These are phyloP conservation scores for Triplophysa siluroides DNA, from an alignment of 2,113 vertebrate species.

Conservation along the genomic window DNA sequence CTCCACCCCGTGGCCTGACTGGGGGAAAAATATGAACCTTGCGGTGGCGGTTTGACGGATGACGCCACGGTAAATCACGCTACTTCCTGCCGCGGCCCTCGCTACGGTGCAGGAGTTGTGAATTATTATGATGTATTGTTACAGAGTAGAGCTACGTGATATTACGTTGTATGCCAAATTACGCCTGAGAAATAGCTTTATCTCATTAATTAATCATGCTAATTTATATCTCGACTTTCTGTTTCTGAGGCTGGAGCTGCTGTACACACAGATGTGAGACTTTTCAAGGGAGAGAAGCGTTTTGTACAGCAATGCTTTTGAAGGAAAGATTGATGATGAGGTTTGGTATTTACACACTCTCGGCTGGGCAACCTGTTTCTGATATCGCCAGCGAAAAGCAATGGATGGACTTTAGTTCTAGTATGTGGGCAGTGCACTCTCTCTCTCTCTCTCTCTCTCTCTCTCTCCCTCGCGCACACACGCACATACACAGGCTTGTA, in stretches of 20 bases:
- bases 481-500: background rate
- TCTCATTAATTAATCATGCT: slow-evolving; percentile 59
- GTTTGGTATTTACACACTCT: slow-evolving; percentile 49
- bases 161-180: slow-evolving; percentile 60
- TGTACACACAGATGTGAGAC: slow-evolving; percentile 49
- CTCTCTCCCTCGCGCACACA: no score
- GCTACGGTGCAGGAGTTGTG: slow-evolving; percentile 48
- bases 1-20: slow-evolving; percentile 33
- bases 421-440: slow-evolving; percentile 15
- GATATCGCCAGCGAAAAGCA: slow-evolving; percentile 37
- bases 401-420: slow-evolving; percentile 33
- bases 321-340: slow-evolving; percentile 45
- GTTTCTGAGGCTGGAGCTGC: slow-evolving; percentile 49
- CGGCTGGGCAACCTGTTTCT: slow-evolving; percentile 45
- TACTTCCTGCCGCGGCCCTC: slow-evolving; percentile 53
- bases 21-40: slow-evolving; percentile 47
- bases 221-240: slow-evolving; percentile 53
- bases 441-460: background rate
- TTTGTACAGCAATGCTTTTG: slow-evolving; percentile 35
- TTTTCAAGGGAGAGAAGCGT: slow-evolving; percentile 31
- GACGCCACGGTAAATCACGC: slow-evolving; percentile 56
- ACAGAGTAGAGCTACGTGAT: slow-evolving; percentile 55
- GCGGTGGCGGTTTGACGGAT: slow-evolving; percentile 52
- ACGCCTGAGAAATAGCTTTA: slow-evolving; percentile 56
- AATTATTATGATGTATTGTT: slow-evolving; percentile 62